Base-by-base conservation (phyloP, 2,888 invertebrate genomes). In the Apodemia mormo region DNA sequence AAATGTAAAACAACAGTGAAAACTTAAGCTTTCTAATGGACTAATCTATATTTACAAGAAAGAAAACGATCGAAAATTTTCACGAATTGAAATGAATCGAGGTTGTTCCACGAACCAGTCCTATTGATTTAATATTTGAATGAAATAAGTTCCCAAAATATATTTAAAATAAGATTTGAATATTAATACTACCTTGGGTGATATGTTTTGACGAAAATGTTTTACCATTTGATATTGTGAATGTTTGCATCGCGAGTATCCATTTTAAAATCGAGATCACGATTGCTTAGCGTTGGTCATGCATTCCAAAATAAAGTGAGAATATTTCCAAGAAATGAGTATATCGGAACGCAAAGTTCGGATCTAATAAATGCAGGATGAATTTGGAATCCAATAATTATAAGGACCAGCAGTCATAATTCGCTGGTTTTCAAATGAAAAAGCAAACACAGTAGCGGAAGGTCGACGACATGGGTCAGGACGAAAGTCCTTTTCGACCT, bases 261-360 rank as follows among this genome's bases (percentile, higher is more conserved):
- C 86, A 82, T 81, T 81, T 76, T 75, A 73, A 52, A 74, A 80
- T 81, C 81, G 81, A 88, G 84, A 84, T 85, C 86, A 88, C 86
- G 85, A 86, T 85, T 87, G 82, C 87, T 84, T 87, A 84, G 84
- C 82, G 81, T 80, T 82, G 81, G 77, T 85, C 92, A 92, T 93
- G 92, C 91, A 90, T 85, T 86, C 88, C 89, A 84, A 82, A 83
- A 80, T 67, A 68, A 71, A 82, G 81, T 85, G 87, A 87, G 84
- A 82, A 87, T 85, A 79, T 80, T 77, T 85, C 88, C 90, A 87
- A 90, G 90, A 89, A 91, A 92, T 91, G 91, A 92, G 91, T 89
- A 91, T 84, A 80, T 87, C 86, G 79, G 77, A 78, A 79, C 76
- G 76, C 77, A 73, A 74, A 71, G 72, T 71, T 77, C 74, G 68